Percentiles rank a stretch among this genome's conserved stretches.
phyloP scores from a whole-genome alignment of 2,113 vertebrate species.

The Microtus ochrogaster region DNA sequence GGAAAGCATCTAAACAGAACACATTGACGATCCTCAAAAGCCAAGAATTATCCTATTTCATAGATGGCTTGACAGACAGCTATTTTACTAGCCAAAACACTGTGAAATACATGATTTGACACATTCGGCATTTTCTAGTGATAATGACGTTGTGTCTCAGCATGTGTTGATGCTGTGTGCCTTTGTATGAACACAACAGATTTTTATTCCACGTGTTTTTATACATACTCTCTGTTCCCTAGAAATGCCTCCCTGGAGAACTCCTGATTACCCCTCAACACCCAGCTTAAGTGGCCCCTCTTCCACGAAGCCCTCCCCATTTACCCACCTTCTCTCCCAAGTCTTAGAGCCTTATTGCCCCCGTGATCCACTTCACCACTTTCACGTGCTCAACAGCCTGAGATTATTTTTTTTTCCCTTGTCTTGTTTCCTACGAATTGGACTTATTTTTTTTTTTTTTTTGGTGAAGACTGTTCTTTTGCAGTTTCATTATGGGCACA shows the following conservation, averaged over 20 bases:
- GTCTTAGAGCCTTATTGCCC: fast-evolving
- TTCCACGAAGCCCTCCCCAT: not conserved
- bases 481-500: not conserved
- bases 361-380: not conserved
- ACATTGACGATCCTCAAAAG: not conserved
- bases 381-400: fast-evolving
- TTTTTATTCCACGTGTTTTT: not conserved
- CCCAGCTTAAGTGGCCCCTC: not conserved
- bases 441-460: not conserved
- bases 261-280: not conserved
- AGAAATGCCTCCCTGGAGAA: not conserved
- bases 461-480: not conserved
- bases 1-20: not conserved
- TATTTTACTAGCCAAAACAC: not conserved
- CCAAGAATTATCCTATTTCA: not conserved
- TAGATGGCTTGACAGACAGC: not conserved
- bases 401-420: not conserved
- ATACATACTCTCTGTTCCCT: not conserved
- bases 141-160: not conserved
- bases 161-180: not conserved
- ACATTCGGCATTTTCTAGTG: not conserved
- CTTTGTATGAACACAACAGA: not conserved
- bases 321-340: not conserved
- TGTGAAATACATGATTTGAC: not conserved
- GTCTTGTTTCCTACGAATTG: not conserved